phyloP scores from a whole-genome alignment of 2,888 invertebrate species.

The Pollenia labialis region DNA sequence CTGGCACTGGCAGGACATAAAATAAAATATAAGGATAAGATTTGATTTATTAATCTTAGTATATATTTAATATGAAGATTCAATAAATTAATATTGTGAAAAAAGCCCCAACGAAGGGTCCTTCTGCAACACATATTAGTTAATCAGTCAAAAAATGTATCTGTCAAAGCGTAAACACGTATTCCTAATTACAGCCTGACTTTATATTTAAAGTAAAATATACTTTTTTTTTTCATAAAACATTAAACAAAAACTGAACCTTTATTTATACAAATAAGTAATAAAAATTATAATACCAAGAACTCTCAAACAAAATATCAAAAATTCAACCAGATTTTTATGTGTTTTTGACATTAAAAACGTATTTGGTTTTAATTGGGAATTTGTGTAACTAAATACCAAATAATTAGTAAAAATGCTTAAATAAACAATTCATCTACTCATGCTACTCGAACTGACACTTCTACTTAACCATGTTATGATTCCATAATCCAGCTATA shows the following conservation, averaged over 20 bases:
- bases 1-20: too few species aligned
- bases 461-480: slow-evolving; percentile 26
- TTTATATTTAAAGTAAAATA: neutral
- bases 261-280: slow-evolving; percentile 27
- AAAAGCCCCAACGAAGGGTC: too few species aligned
- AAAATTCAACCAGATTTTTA: slow-evolving; percentile 2
- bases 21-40: too few species aligned
- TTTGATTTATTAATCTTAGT: too few species aligned
- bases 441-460: neutral
- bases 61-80: too few species aligned
- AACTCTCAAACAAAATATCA: neutral
- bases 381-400: slow-evolving; percentile 61
- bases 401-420: slow-evolving; percentile 54
- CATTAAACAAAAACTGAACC: neutral
- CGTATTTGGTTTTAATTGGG: slow-evolving; percentile 42
- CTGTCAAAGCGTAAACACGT: neutral
- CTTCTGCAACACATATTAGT: too few species aligned
- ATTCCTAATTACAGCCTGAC: slow-evolving; percentile 13
- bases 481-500: slow-evolving; percentile 51
- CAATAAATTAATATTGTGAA: too few species aligned
- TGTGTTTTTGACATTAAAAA: slow-evolving; percentile 39
- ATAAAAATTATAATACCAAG: slow-evolving; percentile 14
- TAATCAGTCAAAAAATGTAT: too few species aligned
- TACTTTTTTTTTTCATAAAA: neutral
- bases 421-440: slow-evolving; percentile 29